Conservation (phyloP, 2,113 vertebrate species). For the Aviceda subcristata region DNA sequence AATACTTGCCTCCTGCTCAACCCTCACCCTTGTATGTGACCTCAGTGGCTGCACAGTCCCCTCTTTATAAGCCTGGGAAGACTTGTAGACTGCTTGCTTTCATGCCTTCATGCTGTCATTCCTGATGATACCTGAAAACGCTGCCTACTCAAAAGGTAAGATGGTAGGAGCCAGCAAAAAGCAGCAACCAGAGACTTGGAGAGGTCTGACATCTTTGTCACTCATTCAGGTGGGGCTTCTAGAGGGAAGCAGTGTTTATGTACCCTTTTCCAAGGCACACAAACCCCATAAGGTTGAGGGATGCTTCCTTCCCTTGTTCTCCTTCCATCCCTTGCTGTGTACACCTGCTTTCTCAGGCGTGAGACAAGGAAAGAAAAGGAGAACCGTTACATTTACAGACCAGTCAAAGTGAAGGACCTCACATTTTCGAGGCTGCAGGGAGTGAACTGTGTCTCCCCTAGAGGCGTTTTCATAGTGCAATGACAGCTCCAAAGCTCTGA, state of each 20-base stretch:
- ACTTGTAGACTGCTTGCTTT: background rate
- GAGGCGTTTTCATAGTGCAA: background rate
- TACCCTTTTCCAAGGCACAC: background rate
- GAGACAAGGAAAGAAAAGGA: background rate
- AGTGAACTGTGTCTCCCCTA: background rate
- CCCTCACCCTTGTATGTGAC: background rate
- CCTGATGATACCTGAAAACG: background rate
- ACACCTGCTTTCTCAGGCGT: rapidly evolving
- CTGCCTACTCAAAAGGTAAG: background rate
- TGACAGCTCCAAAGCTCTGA: background rate
- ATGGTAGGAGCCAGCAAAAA: background rate
- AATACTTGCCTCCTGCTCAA: background rate
- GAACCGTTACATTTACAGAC: background rate
- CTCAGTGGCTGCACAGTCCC: background rate
- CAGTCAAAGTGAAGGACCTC: background rate
- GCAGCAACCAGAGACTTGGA: background rate
- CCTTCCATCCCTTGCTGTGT: background rate
- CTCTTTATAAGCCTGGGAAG: background rate
- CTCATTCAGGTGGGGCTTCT: background rate
- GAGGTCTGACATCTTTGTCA: background rate
- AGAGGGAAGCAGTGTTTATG: background rate
- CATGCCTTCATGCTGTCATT: background rate
- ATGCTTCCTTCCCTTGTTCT: background rate
- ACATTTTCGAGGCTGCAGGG: background rate
- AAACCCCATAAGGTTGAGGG: background rate